Conservation (phyloP, 1,140 invertebrate species). For the Orchesella cincta region DNA sequence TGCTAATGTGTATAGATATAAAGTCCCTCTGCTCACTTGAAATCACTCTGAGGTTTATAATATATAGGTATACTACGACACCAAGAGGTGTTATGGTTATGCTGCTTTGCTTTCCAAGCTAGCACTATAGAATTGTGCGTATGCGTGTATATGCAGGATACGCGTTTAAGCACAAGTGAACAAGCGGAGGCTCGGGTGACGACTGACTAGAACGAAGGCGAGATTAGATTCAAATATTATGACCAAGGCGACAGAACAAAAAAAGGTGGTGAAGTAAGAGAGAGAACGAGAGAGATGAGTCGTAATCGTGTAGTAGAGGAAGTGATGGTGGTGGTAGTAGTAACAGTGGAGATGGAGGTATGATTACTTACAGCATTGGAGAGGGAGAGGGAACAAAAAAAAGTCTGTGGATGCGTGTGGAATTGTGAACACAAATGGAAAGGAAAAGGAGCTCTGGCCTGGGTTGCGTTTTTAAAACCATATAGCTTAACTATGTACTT, state of each 20-base stretch:
- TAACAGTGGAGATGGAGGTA: background rate
- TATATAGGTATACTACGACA: too few relatives aligned
- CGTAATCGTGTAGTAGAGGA: background rate
- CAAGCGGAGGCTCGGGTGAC: constrained; percentile 24
- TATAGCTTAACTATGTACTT: too few relatives aligned
- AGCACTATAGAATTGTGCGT: too few relatives aligned
- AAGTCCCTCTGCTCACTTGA: too few relatives aligned
- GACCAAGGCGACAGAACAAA: constrained; percentile 21
- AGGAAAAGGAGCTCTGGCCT: background rate
- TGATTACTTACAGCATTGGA: background rate
- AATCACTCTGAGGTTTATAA: too few relatives aligned
- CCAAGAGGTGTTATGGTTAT: too few relatives aligned
- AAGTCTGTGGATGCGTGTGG: background rate
- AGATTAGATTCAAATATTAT: constrained; percentile 28
- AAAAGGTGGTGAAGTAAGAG: constrained; percentile 3
- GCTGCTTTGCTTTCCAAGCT: too few relatives aligned
- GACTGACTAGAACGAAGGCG: constrained; percentile 17
- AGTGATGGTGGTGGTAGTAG: background rate
- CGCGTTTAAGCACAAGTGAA: constrained; percentile 28
- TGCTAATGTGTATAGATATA: too few relatives aligned
- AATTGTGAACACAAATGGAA: background rate
- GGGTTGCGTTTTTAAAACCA: background rate
- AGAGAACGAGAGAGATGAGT: background rate
- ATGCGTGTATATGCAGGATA: too few relatives aligned
- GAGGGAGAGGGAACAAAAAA: background rate